Evolutionary conservation across 2,888 invertebrate genomes (phyloP), one percentile per base, ranked within the genome.

Genomic region (Mechanitis mazaeus): DNA sequence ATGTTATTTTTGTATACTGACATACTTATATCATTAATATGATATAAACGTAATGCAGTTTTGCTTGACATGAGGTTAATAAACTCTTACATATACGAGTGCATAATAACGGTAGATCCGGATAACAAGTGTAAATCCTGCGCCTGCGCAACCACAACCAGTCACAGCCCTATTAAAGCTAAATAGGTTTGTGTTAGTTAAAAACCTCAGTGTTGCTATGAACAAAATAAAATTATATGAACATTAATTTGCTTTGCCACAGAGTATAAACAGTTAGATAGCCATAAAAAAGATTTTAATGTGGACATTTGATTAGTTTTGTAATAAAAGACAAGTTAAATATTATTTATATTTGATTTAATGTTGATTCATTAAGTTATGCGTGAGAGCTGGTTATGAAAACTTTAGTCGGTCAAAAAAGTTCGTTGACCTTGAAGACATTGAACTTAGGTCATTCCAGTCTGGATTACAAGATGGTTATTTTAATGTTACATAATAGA

Each of bases 361-460:
- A 42, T 42, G 42, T 42, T 7, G 3, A 42, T 38, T 38, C 38
- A 38, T 42, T 9, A 9, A 2, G 3, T 42, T 7, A 31, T 47
- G 69, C 69, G 67, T 73, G 68, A 73, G 75, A 69, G 59, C 63
- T 64, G 53, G 20, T 47, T 47, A 45, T 42, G 60, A 55, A 45
- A 71, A 68, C 42, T 50, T 60, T 33, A 58, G 35, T 64, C 68
- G 73, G 69, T 75, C 73, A 74, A 75, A 74, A 76, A 75, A 72
- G 85, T 79, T 83, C 80, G 72, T 71, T 73, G 80, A 82, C 80
- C 83, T 77, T 66, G 68, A 70, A 80, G 81, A 83, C 84, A 80
- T 76, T 80, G 85, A 87, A 81, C 87, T 80, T 79, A 71, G 63
- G 71, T 70, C 64, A 71, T 75, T 82, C 85, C 80, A 83, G 83